Evolutionary conservation across 2,888 invertebrate genomes (phyloP), one percentile per base, ranked within the genome.

Genomic region (Thysanoteuthis rhombus): DNA sequence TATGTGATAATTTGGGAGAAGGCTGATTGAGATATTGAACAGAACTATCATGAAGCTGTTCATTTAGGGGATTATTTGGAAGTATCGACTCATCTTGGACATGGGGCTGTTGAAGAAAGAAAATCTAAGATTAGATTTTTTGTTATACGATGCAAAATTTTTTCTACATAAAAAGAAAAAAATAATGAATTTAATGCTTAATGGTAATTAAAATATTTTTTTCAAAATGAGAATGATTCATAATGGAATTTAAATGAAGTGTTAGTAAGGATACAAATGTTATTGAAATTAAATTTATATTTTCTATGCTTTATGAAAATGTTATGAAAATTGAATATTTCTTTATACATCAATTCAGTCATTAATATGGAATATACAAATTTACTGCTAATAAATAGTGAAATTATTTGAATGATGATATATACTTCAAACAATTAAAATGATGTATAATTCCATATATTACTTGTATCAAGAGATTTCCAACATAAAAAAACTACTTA

Each of bases 1-100:
- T n/a, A 75, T 19, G 75, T 16, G n/a, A 75, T 75, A 75, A 75
- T 75, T 75, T 75, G n/a, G n/a, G 75, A 75, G 75, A 75, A 1
- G 75, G 75, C n/a, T 75, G n/a, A 75, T 75, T 75, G n/a, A 75
- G 75, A 75, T 75, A 75, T 75, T 75, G n/a, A 75, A 75, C n/a
- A 10, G 75, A 75, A 75, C 75, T 75, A 75, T 16, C n/a, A 16
- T 75, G 52, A 52, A 52, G 52, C 52, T 52, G 75, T 75, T n/a
- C 36, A 75, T 75, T 75, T 75, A 36, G 10, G n/a, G 19, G 12
- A 36, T 75, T 75, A n/a, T 75, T 75, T n/a, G 75, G n/a, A n/a
- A 75, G n/a, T n/a, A 75, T 75, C n/a, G 6, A 75, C 6, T 75
- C 75, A 75, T 75, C 75, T 4, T 75, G 75, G 75, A n/a, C 75